These are phyloP conservation scores for Anolis carolinensis DNA, from an alignment of 2,113 vertebrate genomes.

Conservation along the genomic window DNA sequence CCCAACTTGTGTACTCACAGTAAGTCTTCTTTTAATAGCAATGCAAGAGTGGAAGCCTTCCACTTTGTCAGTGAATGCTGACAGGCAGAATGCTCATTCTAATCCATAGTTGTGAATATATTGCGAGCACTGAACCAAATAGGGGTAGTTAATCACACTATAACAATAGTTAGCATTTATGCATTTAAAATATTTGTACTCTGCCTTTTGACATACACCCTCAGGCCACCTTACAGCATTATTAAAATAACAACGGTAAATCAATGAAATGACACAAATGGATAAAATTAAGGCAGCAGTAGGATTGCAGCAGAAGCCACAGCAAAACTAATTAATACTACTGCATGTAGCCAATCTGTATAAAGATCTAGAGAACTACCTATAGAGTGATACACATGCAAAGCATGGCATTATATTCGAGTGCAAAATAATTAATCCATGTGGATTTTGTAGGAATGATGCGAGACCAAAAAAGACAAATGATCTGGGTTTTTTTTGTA, in stretches of 20 bases:
- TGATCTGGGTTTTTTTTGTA: no score
- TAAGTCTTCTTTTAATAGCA: neutral
- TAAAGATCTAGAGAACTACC: no score
- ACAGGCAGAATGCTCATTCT: neutral
- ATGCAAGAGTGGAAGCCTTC: neutral
- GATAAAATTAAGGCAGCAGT: neutral
- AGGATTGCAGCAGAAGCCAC: neutral
- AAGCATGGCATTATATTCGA: no score
- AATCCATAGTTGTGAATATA: neutral
- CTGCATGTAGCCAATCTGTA: no score
- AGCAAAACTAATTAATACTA: neutral
- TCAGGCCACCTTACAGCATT: neutral
- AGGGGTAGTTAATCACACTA: neutral
- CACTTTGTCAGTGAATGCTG: neutral
- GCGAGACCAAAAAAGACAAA: no score
- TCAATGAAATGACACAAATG: neutral
- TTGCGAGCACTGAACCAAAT: neutral
- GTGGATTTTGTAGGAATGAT: no score
- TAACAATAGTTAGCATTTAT: neutral
- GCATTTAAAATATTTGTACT: neutral
- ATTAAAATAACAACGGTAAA: neutral
- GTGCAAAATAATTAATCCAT: no score
- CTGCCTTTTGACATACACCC: neutral
- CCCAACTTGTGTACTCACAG: neutral
- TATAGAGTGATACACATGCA: no score